Base-by-base conservation (phyloP, 2,113 vertebrate species). In the Setophaga kirtlandii region DNA sequence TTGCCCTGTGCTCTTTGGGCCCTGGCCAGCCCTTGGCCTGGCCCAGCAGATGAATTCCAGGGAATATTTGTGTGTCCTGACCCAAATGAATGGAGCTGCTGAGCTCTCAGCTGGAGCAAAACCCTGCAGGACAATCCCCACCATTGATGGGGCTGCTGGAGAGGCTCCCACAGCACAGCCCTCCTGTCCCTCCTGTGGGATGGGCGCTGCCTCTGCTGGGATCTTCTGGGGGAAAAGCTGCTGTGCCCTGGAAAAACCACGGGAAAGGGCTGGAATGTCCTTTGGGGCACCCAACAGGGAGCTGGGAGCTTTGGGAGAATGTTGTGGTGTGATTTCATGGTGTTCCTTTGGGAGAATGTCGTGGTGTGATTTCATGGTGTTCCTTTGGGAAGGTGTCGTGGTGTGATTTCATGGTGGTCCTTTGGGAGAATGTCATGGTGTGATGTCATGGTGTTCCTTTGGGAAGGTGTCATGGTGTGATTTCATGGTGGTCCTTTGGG, bases 1-100 rank as follows among this genome's bases (percentile, higher is more conserved):
- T 91, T 73, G 15, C 91, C 91, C 91, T 86, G 73, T 75, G 84
- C 96, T 96, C 82, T 39, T 92, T 86, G 94, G 67, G 73, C 70
- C 37, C 27, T 6, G 2, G 21, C 83, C 71, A 85, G 52, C 52
- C 50, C 52, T 50, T 22, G 49, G 78, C 67, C 59, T 33, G 49
- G 76, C 88, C 84, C 4, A 5, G 42, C 35, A 2, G 30, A 4
- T 3, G 50, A 55, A 70, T 46, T 79, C 87, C 89, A 85, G 87
- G 82, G 95, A 89, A 95, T 89, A 74, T 95, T 53, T 86, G 65
- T 31, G 76, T 44, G 46, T 77, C 46, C 65, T 1, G 4, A 81
- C 15, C 71, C 27, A 41, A 44, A 73, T 82, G 95, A 96, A 91
- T 47, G 74, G 94, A 77, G 84, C 78, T 56, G 78, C 65, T 68